phyloP scores from a whole-genome alignment of 2,113 vertebrate genomes.

The Amphilophus citrinellus region DNA sequence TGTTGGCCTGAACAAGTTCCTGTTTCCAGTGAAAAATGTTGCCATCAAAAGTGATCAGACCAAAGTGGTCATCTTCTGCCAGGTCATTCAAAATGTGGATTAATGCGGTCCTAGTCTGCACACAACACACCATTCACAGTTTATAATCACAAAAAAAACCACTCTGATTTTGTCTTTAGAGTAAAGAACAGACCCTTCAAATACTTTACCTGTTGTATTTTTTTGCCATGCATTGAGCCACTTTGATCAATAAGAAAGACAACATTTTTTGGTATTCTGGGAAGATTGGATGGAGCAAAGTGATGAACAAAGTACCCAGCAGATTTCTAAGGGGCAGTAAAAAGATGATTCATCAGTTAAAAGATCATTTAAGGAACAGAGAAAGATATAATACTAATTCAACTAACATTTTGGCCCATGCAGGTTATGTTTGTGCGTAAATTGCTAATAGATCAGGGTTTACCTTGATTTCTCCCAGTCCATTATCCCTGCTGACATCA shows the following conservation, averaged over 20 bases:
- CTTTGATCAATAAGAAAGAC: slow-evolving; percentile 93
- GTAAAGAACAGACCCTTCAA: not conserved
- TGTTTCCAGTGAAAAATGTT: no score
- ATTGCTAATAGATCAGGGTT: not conserved
- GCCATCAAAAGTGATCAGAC: no score
- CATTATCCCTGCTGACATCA: slow-evolving; percentile 85
- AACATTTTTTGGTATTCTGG: slow-evolving; percentile 88
- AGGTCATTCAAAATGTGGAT: no score
- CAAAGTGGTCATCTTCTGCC: no score
- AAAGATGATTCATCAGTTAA: not conserved
- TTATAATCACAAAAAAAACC: no score
- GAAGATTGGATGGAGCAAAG: slow-evolving; percentile 88
- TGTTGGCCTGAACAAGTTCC: no score
- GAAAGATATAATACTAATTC: no score
- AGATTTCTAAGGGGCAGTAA: slow-evolving; percentile 77
- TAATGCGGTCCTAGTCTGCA: slow-evolving; percentile 84
- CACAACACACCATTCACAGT: no score
- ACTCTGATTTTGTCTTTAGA: not conserved
- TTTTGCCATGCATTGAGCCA: slow-evolving; percentile 88
- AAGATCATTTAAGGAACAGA: no score
- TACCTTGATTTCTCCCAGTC: slow-evolving; percentile 84
- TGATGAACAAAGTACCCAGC: slow-evolving; percentile 93
- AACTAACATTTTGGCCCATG: not conserved
- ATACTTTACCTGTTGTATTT: slow-evolving; percentile 86
- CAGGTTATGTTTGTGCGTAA: no score